Base-by-base conservation (phyloP, 2,113 vertebrate species). In the Xiphorhynchus elegans region DNA sequence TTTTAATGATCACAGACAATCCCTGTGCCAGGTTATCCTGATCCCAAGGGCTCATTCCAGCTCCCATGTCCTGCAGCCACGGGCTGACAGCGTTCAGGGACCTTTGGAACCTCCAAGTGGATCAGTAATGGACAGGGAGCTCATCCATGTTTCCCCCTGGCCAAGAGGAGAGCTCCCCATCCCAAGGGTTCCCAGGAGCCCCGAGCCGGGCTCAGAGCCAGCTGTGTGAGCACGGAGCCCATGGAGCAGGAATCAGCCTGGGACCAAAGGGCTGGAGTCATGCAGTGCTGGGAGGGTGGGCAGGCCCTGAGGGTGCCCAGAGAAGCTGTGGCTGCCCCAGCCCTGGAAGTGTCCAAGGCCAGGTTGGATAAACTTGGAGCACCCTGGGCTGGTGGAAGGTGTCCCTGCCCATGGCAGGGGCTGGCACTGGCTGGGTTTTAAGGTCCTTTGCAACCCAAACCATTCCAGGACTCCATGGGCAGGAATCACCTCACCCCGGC, bases 101-200 rank as follows among this genome's bases (percentile, higher is more conserved):
- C 64, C 73, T 74, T 4, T 62, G 77, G 66, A 58, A 56, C 59
- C 72, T 49, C 42, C 0, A 1, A 4, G 21, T 6, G 44, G 58
- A 18, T 75, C 67, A 47, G 83, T 20, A 50, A 82, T 2, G 4
- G 53, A 2, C 3, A 1, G 11, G n/a, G 16, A 87, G 46, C 46
- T 33, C 0, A 0, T 2, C 35, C 0, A 0, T 1, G 3, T 59
- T 55, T 5, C 62, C 42, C 37, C 25, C 11, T 2, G 3, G 11
- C 29, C 0, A 0, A 19, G 49, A 16, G 33, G 4, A 72, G n/a
- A 70, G 46, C 26, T 82, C 17, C 1, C 4, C 21, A 6, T 1
- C 15, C 50, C 8, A 4, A 52, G 19, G 12, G 37, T 33, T 44
- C 17, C 40, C 5, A 1, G 0, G 1, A 14, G 42, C 21, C 12